Conservation (phyloP, 2,113 vertebrate genomes). For the Pipra filicauda region DNA sequence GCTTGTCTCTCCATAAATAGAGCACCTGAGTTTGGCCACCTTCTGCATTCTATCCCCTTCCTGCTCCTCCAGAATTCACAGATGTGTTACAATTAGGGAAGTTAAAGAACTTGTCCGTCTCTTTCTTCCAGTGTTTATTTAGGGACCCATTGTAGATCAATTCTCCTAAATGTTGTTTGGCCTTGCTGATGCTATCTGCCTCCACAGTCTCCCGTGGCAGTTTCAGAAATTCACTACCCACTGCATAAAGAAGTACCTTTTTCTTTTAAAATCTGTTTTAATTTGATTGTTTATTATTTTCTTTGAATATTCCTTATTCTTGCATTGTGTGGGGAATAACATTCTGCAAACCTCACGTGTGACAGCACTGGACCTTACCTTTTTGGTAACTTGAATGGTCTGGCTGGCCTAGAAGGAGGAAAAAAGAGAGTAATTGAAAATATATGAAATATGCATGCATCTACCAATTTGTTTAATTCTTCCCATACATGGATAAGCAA, state of each 20-base stretch:
- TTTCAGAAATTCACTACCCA: background rate
- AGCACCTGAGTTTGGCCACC: background rate
- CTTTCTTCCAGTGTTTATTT: background rate
- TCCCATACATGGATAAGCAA: background rate
- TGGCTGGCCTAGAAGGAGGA: slow-evolving; percentile 81
- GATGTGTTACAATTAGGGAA: background rate
- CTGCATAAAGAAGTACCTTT: background rate
- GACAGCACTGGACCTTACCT: slow-evolving; percentile 78
- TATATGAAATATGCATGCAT: background rate
- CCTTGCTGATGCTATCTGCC: background rate
- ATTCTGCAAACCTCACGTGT: background rate
- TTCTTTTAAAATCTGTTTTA: background rate
- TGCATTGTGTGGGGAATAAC: background rate
- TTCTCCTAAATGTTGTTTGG: background rate
- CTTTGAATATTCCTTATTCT: background rate
- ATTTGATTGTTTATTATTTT: background rate
- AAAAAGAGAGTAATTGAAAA: slow-evolving; percentile 60
- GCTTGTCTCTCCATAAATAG: background rate
- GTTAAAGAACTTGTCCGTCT: background rate
- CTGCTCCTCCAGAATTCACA: background rate
- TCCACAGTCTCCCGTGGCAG: background rate
- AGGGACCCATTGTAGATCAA: background rate
- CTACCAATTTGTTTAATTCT: background rate
- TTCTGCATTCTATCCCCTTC: background rate
- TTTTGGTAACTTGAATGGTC: slow-evolving; percentile 93